Percentiles rank a stretch among this genome's conserved stretches.
Conservation (phyloP, 2,888 invertebrate genomes). For the Scaptomyza caliginosa region DNA sequence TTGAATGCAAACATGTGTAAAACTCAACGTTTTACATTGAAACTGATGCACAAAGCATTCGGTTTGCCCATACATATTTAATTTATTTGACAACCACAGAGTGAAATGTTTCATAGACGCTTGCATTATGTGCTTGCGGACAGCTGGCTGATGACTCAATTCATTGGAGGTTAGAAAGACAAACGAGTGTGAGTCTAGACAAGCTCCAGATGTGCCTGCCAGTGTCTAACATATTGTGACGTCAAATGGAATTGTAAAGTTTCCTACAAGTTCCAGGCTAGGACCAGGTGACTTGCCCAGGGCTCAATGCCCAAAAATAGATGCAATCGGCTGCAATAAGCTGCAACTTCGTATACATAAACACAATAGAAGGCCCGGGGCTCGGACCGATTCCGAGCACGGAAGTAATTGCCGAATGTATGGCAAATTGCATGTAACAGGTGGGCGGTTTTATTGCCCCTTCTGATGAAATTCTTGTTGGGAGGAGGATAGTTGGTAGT, state of each 20-base stretch:
- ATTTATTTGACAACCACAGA: conserved; percentile 17
- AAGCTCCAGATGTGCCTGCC: not conserved
- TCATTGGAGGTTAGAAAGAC: not conserved
- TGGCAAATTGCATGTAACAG: conserved; percentile 39
- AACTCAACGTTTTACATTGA: too few species aligned
- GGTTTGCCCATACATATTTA: too few species aligned
- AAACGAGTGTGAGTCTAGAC: not conserved
- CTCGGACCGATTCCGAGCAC: not conserved
- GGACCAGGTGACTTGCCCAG: conserved; percentile 4
- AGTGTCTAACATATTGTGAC: conserved; percentile 28
- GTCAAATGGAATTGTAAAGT: conserved; percentile 45
- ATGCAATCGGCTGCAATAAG: conserved; percentile 40
- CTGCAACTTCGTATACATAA: conserved; percentile 4
- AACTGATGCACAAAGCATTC: too few species aligned
- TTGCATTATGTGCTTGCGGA: not conserved
- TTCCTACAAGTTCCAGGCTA: conserved; percentile 13
- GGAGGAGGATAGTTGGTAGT: not conserved
- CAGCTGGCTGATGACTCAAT: conserved; percentile 5
- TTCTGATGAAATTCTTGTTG: not conserved
- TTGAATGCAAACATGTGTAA: too few species aligned
- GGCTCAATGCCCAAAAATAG: conserved; percentile 45
- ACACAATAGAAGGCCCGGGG: conserved; percentile 2
- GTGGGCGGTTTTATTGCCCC: conserved; percentile 32
- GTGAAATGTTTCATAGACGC: not conserved
- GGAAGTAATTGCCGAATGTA: conserved; percentile 53